These are phyloP conservation scores for Caenorhabditis imperialis DNA, from an alignment of 2,888 invertebrate species.

Conservation along the genomic window DNA sequence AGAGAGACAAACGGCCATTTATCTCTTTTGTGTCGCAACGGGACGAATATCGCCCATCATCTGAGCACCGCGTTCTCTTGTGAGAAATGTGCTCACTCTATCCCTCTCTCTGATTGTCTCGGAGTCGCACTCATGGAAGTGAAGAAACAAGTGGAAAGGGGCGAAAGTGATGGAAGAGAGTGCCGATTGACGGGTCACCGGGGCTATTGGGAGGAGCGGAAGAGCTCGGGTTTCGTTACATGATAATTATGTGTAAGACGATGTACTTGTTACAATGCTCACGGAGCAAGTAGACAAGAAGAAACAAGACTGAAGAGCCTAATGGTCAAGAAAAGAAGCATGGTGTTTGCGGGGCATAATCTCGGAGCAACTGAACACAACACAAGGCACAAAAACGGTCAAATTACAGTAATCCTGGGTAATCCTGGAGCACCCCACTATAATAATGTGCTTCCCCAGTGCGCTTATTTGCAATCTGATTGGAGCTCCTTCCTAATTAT, in stretches of 20 bases:
- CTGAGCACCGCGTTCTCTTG: no score
- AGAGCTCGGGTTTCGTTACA: no score
- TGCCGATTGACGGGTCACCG: constrained; percentile 35
- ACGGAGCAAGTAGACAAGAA: no score
- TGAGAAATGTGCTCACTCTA: no score
- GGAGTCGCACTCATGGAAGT: constrained; percentile 33
- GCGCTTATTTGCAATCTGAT: constrained; percentile 46
- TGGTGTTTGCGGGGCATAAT: neutral
- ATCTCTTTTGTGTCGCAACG: constrained; percentile 43
- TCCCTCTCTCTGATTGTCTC: no score
- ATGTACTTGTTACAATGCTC: no score
- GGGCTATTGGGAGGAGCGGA: no score
- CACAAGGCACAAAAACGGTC: constrained; percentile 28
- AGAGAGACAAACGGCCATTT: constrained; percentile 43
- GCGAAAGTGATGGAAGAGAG: constrained; percentile 23
- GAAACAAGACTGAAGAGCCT: no score
- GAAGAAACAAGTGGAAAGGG: no score
- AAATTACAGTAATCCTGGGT: constrained; percentile 28
- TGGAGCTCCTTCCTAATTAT: constrained; percentile 46
- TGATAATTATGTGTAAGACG: no score
- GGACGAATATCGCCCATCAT: no score
- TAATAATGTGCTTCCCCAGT: no score
- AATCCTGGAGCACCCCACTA: constrained; percentile 14
- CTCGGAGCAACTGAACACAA: neutral
- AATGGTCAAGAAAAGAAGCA: neutral